Evolutionary conservation across 2,797 vertebrate species (phyloP), one percentile per base, ranked within the genome.

Genomic region (Poeciliopsis turneri): DNA sequence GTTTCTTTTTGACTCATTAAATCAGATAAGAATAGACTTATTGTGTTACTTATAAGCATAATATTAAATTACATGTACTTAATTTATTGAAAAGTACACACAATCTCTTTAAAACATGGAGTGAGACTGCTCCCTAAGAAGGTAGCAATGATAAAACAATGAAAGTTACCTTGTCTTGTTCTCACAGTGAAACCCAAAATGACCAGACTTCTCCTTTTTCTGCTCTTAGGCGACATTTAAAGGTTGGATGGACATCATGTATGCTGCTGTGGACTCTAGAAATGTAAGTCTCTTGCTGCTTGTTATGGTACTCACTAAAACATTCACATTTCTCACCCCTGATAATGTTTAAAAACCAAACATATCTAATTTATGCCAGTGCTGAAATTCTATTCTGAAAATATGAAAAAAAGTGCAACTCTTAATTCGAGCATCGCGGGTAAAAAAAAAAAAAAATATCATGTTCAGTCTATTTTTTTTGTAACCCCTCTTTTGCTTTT

Each of bases 211-310:
- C 12, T 81, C 43, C n/a, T 20, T 85, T 28, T 87, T 92, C 71
- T 91, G 45, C 72, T 87, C 25, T 33, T 47, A 96, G 96, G 96
- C 96, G 78, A 96, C 96, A 2, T 96, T 96, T 86, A 96, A 96
- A 85, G 96, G 96, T n/a, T 96, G 96, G 96, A 96, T 95, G 95
- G 95, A 95, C 90, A 96, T 96, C 85, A 96, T 96, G 96, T 96
- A 96, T 10, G 95, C 95, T 68, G 95, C 96, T 1, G 96, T 96
- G 80, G 96, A 96, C 90, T 96, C 96, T 28, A 89, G 95, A 39
- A 10, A 86, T 41, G 96, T 96, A 90, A 92, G 93, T 80, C n/a
- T 61, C 11, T 79, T 9, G 6, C 30, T 77, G 69, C 15, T 11
- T 15, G 45, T 13, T 57, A 28, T 57, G 53, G 9, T 57, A 73